Percentiles rank a stretch among this genome's conserved stretches.
These are phyloP conservation scores for Nestor notabilis DNA, from an alignment of 2,113 vertebrate genomes.

Conservation along the genomic window DNA sequence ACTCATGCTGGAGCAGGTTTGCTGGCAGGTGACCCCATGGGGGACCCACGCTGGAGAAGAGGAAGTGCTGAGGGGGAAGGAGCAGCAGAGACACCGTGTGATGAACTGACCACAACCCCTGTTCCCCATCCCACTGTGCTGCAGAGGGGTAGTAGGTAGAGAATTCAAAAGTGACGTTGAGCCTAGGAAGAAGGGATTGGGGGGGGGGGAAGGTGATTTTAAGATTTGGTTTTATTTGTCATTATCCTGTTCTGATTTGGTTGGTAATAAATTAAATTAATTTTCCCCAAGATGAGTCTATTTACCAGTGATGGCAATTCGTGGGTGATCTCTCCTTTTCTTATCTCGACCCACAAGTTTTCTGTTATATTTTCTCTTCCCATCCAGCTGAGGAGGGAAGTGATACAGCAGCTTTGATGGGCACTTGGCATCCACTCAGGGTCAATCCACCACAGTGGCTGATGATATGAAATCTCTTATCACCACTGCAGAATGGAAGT, in stretches of 20 bases:
- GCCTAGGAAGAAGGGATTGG: background rate
- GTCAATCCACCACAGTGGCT: background rate
- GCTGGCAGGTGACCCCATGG: background rate
- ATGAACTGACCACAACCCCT: background rate
- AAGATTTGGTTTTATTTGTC: background rate
- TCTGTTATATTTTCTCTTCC: background rate
- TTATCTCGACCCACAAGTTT: fast-evolving
- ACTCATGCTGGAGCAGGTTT: background rate
- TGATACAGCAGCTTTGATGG: background rate
- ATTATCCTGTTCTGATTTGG: background rate
- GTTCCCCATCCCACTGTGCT: background rate
- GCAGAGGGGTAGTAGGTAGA: background rate
- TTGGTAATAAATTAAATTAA: background rate
- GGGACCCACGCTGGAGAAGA: background rate
- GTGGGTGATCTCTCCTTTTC: background rate
- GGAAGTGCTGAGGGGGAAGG: background rate
- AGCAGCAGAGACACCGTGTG: background rate
- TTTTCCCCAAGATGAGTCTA: background rate
- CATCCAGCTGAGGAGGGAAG: background rate
- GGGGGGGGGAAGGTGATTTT: background rate
- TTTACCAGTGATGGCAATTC: background rate
- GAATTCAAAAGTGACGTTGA: background rate
- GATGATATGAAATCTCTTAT: background rate
- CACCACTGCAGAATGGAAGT: background rate
- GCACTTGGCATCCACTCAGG: background rate